A percentile compares a stretch with the other conserved stretches of the same genome.
Evolutionary conservation across 2,888 invertebrate species (phyloP).

Genomic region (Lamproptera curius): DNA sequence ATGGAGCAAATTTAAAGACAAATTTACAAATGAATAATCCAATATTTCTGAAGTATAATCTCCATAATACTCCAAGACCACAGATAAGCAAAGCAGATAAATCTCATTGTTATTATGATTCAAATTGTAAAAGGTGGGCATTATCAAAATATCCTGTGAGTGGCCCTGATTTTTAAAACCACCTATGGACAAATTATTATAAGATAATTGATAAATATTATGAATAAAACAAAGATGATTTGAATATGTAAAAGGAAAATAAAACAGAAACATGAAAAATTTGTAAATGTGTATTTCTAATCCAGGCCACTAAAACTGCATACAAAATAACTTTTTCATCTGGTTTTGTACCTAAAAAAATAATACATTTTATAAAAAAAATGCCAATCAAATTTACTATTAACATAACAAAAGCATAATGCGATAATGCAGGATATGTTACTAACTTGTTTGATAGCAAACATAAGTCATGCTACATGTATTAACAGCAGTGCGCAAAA

Average conservation of each 20-base stretch:
- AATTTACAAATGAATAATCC: background rate
- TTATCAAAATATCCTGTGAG: slow-evolving; percentile 40
- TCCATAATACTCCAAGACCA: background rate
- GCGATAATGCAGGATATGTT: slow-evolving; percentile 7
- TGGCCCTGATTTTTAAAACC: slow-evolving; percentile 57
- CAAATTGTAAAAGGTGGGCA: slow-evolving; percentile 51
- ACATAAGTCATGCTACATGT: background rate
- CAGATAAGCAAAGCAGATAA: background rate
- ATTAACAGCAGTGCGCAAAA: slow-evolving; percentile 3
- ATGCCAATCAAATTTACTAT: slow-evolving; percentile 32
- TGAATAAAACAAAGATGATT: background rate
- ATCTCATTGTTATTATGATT: slow-evolving; percentile 5
- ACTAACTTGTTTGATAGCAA: background rate
- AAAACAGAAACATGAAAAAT: slow-evolving; percentile 33
- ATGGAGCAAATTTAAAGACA: slow-evolving; percentile 22
- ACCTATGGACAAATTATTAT: background rate
- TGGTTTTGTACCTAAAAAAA: slow-evolving; percentile 55
- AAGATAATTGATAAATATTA: too few species aligned
- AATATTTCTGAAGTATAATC: background rate
- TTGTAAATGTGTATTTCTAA: slow-evolving; percentile 52
- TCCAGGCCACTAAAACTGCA: slow-evolving; percentile 53
- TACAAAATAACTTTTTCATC: slow-evolving; percentile 55
- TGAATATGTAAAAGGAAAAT: slow-evolving; percentile 30
- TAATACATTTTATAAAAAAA: slow-evolving; percentile 38
- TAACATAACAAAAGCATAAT: slow-evolving; percentile 4